Conservation (phyloP, 2,888 invertebrate species). For the Cistogaster globosa region DNA sequence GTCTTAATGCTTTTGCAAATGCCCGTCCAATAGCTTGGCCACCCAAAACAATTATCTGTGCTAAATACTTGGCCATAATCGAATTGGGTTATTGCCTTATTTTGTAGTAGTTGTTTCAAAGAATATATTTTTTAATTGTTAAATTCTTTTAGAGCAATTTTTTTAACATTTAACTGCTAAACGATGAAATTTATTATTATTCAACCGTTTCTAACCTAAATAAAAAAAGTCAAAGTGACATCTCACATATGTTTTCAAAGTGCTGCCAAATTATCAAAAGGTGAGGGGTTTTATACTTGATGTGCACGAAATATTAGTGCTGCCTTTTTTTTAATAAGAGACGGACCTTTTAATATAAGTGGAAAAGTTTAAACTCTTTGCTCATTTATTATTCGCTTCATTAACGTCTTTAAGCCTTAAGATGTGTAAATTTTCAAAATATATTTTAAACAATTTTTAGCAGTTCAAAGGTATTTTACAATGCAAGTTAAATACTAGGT, state of each 20-base stretch:
- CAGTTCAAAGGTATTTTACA: no score
- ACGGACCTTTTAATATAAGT: no score
- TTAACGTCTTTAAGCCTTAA: no score
- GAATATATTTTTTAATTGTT: no score
- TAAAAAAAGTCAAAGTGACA: constrained; percentile 30
- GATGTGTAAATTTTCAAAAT: no score
- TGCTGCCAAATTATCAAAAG: constrained; percentile 32
- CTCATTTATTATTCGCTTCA: no score
- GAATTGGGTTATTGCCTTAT: not conserved
- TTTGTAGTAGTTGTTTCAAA: not conserved
- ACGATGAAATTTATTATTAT: constrained; percentile 58
- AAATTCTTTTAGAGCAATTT: not conserved
- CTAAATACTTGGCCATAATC: constrained; percentile 95
- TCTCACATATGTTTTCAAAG: constrained; percentile 45
- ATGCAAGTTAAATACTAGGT: no score
- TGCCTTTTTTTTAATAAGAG: no score
- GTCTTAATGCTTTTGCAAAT: constrained; percentile 94
- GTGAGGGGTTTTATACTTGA: no score
- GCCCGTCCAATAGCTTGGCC: constrained; percentile 95
- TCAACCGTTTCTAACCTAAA: constrained; percentile 68
- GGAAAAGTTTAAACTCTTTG: no score
- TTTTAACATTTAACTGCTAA: not conserved
- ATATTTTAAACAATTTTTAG: no score
- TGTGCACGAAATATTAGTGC: not conserved
- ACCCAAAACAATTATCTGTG: constrained; percentile 95